A percentile compares a stretch with the other conserved stretches of the same genome.
phyloP scores from a whole-genome alignment of 2,888 invertebrate genomes.

The Orgyia antiqua region DNA sequence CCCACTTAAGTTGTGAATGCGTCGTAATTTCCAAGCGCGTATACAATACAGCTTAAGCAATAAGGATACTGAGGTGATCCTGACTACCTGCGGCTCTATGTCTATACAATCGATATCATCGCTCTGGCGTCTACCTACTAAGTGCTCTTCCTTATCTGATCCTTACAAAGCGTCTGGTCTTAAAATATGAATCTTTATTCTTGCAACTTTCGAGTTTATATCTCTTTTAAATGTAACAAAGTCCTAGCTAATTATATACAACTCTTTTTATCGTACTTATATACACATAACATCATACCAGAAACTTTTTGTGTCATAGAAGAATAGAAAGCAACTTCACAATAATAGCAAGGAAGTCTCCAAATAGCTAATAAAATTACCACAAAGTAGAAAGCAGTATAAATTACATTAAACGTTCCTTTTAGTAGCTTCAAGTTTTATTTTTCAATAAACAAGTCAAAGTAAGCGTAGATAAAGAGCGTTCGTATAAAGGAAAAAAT shows the following conservation, averaged over 20 bases:
- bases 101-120: slow-evolving; percentile 26
- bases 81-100: slow-evolving; percentile 11
- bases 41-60: slow-evolving; percentile 6
- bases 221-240: too few relatives aligned
- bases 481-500: slow-evolving; percentile 44
- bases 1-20: too few relatives aligned
- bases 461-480: slow-evolving; percentile 28
- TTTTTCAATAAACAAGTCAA: slow-evolving; percentile 35
- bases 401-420: slow-evolving; percentile 24
- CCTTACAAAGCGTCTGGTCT: slow-evolving; percentile 16
- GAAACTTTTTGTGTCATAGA: too few relatives aligned
- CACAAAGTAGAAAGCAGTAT: slow-evolving; percentile 14
- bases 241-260: too few relatives aligned
- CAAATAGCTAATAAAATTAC: slow-evolving; percentile 13
- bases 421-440: slow-evolving; percentile 25
- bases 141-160: slow-evolving; percentile 31
- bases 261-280: too few relatives aligned
- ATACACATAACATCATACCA: too few relatives aligned
- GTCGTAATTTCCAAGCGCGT: neutral
- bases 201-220: slow-evolving; percentile 3
- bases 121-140: slow-evolving; percentile 25
- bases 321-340: too few relatives aligned
- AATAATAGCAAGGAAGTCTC: too few relatives aligned
- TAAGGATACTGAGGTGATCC: slow-evolving; percentile 8
- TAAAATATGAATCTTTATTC: slow-evolving; percentile 8